Base-by-base conservation (phyloP, 2,113 vertebrate species). In the Calyptomena viridis region DNA sequence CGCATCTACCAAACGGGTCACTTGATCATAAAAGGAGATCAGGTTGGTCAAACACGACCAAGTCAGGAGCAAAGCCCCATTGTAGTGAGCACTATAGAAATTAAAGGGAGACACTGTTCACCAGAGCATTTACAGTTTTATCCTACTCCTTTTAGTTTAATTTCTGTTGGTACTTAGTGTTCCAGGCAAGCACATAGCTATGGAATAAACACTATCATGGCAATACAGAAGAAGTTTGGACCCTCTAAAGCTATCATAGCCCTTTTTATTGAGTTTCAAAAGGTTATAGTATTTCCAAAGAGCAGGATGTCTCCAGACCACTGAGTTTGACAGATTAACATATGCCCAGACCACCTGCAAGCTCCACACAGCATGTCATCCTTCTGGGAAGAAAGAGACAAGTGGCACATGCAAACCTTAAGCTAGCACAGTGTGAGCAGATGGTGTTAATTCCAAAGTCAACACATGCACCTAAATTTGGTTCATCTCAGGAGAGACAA, bases 361-460 rank as follows among this genome's bases (percentile, higher is more conserved):
- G n/a, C 44, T 56, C 73, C 64, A 84, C 47, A 44, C 64, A 88
- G 44, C 2, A 2, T 49, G 64, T 53, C 10, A 20, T 81, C 60
- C 62, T 93, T 71, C 73, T 84, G 71, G n/a, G 68, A 87, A 83
- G 60, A 52, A 82, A 84, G 23, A 89, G 40, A 35, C 30, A 74
- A 77, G 52, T 0, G 0, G 52, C 52, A 71, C 39, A 92, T 81
- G 49, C 31, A 69, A 94, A 88, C 33, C 67, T 75, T 56, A 93
- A 63, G 42, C 75, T 90, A 86, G 30, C 31, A 63, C 39, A 55
- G 33, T 46, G 47, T 77, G 63, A 90, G 64, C 85, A 97, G 87
- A 90, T 90, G 92, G 87, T 88, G 68, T 81, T 93, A 87, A 88
- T 95, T 95, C 82, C 72, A 81, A 87, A 90, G 89, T 92, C 85